Base-by-base conservation (phyloP, 2,888 invertebrate genomes). In the Cyclophora albipunctata region DNA sequence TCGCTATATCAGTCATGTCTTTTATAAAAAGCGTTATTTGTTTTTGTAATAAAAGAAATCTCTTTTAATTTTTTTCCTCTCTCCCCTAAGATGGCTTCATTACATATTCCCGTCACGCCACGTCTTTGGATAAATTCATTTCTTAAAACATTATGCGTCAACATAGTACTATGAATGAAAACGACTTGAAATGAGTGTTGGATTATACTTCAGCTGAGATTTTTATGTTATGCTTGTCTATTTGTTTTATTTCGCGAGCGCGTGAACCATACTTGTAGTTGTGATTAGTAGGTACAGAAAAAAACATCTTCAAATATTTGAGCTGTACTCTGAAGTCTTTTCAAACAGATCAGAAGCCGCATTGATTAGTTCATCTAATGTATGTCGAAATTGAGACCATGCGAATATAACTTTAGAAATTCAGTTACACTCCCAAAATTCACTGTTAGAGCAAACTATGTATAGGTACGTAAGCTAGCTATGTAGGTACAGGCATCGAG, bases 81-180 rank as follows among this genome's bases (percentile, higher is more conserved):
- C 37, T 58, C 46, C 42, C 45, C 34, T 53, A 50, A 54, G 47
- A 52, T 58, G 51, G 55, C 57, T 67, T 67, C 61, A 61, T 67
- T 65, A 68, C 62, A 70, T 64, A 81, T 78, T 81, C 76, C 52
- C 55, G 67, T 72, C 79, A 75, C 77, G 78, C 74, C 59, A 64
- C 64, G 62, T 67, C 69, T 75, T 79, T 80, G 74, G 75, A 77
- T 78, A 78, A 78, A 77, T 78, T 73, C 59, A 69, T 50, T 72
- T 71, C 71, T 73, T 73, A 69, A 74, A 76, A 73, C 69, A 74
- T 68, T 73, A 66, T 68, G 61, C 67, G 69, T 72, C 72, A 73
- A 73, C 73, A 66, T 52, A 62, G 59, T 63, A 67, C 60, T 67
- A 73, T 71, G 64, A 67, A 64, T 59, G 43, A 7, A 34, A 43